These are phyloP conservation scores for Phataginus tetradactyla DNA, from an alignment of 2,797 vertebrate species.

Conservation along the genomic window DNA sequence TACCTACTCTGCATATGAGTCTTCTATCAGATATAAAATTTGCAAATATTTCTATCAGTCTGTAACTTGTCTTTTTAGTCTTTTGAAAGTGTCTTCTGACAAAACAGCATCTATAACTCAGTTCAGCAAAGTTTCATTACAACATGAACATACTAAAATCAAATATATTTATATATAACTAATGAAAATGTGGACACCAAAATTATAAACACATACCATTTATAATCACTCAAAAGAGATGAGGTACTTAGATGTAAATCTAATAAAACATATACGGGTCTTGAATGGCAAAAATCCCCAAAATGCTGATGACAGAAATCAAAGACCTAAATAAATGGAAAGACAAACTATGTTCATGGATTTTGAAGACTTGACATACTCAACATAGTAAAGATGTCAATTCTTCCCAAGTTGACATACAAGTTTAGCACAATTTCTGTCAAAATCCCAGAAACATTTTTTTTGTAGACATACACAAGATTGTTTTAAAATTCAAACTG, in stretches of 20 bases:
- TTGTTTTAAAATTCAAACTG: background rate
- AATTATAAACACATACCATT: background rate
- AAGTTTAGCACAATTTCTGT: background rate
- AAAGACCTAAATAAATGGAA: background rate
- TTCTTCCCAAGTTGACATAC: background rate
- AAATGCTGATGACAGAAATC: background rate
- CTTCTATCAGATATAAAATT: background rate
- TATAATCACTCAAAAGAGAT: background rate
- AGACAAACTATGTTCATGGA: background rate
- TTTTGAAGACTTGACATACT: background rate
- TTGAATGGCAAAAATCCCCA: background rate
- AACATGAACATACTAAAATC: background rate
- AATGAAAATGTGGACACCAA: background rate
- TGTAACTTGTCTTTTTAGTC: background rate
- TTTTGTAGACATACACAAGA: background rate
- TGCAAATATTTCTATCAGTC: background rate
- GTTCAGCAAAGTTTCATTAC: background rate
- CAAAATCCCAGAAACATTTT: background rate
- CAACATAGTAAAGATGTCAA: background rate
- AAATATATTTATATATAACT: background rate
- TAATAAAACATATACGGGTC: background rate
- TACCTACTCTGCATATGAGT: background rate
- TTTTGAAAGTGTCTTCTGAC: background rate
- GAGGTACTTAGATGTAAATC: background rate
- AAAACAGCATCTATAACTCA: background rate